phyloP scores from a whole-genome alignment of 2,797 vertebrate genomes.

The Takifugu rubripes region DNA sequence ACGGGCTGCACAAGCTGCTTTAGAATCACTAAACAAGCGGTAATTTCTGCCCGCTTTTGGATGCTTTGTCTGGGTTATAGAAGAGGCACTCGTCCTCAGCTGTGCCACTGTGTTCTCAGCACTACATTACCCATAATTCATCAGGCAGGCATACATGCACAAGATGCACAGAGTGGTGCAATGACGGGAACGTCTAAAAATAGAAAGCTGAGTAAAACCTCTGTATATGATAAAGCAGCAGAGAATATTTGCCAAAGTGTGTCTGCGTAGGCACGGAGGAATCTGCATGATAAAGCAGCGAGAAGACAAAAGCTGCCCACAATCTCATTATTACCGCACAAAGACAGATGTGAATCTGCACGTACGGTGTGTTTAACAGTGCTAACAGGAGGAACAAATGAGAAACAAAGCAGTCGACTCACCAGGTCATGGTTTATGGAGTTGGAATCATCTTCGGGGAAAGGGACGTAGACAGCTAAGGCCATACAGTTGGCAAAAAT shows the following conservation, averaged over 20 bases:
- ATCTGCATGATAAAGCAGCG: constrained; percentile 45
- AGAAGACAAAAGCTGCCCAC: constrained; percentile 13
- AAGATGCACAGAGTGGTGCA: constrained; percentile 69
- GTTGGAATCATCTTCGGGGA: constrained; percentile 98
- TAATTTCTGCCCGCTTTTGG: constrained; percentile 50
- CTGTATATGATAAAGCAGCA: constrained; percentile 60
- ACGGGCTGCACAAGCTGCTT: constrained; percentile 38
- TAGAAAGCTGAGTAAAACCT: constrained; percentile 62
- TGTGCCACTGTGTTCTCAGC: constrained; percentile 66
- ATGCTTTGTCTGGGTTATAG: constrained; percentile 51
- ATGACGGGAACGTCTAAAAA: constrained; percentile 63
- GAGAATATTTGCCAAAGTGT: constrained; percentile 44
- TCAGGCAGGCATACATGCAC: constrained; percentile 63
- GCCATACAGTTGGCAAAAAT: constrained; percentile 99
- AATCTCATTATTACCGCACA: neutral
- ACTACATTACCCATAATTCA: constrained; percentile 74
- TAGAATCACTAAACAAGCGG: constrained; percentile 54
- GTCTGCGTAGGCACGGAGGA: constrained; percentile 40
- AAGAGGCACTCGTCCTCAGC: constrained; percentile 55
- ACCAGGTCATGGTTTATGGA: constrained; percentile 99
- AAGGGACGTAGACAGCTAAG: constrained; percentile 99
- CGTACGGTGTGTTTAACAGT: too few relatives aligned
- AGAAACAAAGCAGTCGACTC: constrained; percentile 65
- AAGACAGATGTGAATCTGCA: too few relatives aligned
- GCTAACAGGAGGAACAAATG: too few relatives aligned